Base-by-base conservation (phyloP, 92 coral and sea anemone species). In the Parazoanthus darwini region DNA sequence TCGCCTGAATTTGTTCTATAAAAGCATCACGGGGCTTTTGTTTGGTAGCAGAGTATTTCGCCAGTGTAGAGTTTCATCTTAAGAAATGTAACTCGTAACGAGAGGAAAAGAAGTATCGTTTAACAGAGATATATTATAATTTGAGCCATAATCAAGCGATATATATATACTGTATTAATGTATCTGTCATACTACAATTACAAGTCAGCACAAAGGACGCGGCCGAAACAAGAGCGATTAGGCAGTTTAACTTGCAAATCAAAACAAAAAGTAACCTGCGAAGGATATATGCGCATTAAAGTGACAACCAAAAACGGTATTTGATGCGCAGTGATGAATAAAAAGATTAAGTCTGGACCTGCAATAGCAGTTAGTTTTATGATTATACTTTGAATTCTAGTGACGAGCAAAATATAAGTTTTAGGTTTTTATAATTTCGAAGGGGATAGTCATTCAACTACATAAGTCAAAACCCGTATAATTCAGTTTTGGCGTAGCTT, bases 171-270 rank as follows among this genome's bases (percentile, higher is more conserved):
- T 29, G 33, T 39, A 39, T 39, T 0, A 2, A 78, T 46, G 51
- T 46, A 46, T 46, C 8, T 42, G 78, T 35, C 85, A 81, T 59
- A 84, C 68, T 29, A 43, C 65, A 70, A 68, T 84, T 68, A 68
- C 73, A 11, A 66, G 44, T 33, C 8, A 70, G 43, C 44, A 84
- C 67, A 84, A 84, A 84, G 79, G 68, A 71, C 42, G 15, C 37
- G 79, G 44, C 33, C 33, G 33, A 36, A 70, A 46, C 63, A 71
- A 48, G 66, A 70, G 23, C 67, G 79, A 44, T 70, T 48, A 44
- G 70, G n/a, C 46, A 22, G 20, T 33, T 51, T 79, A 79, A 25
- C 35, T 77, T 25, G 51, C 54, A 83, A 68, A 33, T 44, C 78
- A 68, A 26, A 68, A 84, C 76, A 84, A 84, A 84, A 33, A 46